A percentile compares a stretch with the other conserved stretches of the same genome.
These are phyloP conservation scores for Aphrophora alni DNA, from an alignment of 2,888 invertebrate species.

Conservation along the genomic window DNA sequence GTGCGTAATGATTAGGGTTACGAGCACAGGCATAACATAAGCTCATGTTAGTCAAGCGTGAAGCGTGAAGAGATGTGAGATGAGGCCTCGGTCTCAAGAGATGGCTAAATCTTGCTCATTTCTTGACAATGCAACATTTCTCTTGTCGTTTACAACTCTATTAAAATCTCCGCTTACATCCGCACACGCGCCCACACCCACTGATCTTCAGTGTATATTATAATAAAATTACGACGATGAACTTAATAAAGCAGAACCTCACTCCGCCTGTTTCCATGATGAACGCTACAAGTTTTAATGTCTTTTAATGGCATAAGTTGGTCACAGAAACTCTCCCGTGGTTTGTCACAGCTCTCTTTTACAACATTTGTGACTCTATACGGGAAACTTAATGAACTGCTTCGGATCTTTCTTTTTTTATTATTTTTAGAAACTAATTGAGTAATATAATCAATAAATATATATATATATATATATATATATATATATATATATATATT, in stretches of 20 bases:
- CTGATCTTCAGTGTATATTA: constrained; percentile 13
- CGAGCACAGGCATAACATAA: too few species aligned
- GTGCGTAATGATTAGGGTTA: too few species aligned
- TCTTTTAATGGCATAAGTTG: not conserved
- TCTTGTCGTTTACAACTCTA: constrained; percentile 16
- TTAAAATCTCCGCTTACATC: constrained; percentile 24
- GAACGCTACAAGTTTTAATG: constrained; percentile 21
- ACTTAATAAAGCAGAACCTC: constrained; percentile 3
- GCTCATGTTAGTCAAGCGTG: too few species aligned
- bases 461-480: too few species aligned
- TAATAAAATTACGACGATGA: constrained; percentile 21
- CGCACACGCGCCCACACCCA: not conserved
- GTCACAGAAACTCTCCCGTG: not conserved
- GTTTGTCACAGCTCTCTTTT: not conserved
- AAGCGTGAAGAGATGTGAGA: not conserved
- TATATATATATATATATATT: too few species aligned
- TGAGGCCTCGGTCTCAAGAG: constrained; percentile 6
- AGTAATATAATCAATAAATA: too few species aligned
- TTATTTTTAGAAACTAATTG: too few species aligned
- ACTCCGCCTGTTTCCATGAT: not conserved
- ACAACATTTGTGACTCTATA: not conserved
- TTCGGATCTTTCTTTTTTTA: too few species aligned
- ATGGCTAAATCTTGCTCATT: constrained; percentile 38
- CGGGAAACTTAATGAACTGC: too few species aligned
- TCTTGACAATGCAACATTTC: constrained; percentile 32